Evolutionary conservation across 2,797 vertebrate species (phyloP), one percentile per base, ranked within the genome.

Genomic region (Cephalopachus bancanus): DNA sequence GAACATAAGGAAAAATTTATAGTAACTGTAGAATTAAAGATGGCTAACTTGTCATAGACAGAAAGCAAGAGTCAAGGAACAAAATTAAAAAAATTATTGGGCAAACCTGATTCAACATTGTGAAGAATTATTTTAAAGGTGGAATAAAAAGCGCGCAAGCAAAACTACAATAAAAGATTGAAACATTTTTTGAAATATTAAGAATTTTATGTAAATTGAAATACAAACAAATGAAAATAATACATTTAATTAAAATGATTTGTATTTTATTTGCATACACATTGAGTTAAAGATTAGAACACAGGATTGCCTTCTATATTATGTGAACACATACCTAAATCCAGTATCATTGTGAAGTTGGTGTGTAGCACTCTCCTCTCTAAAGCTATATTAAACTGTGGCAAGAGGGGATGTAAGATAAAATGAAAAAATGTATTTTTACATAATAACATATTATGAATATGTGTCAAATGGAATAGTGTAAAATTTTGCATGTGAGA

Each of bases 51-150:
- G 22, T 85, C 33, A 57, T 37, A 57, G 9, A 14, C 15, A 79
- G 30, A 2, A 93, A 79, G 78, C 17, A 57, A 85, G 33, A 85
- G 49, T 72, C 1, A 19, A 44, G 33, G 90, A 74, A 85, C 24
- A 93, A 74, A 64, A 33, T 72, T 49, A n/a, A 57, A 49, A 49
- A 69, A 78, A 89, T 14, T 24, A 65, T 49, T 85, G 51, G 33
- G 19, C 72, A 74, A 89, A 69, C 85, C 7, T 30, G 33, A 74
- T 53, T 65, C 57, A 85, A 37, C 33, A 83, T 79, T 74, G 69
- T 85, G 90, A 80, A 74, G 24, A 80, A 74, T 93, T 93, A 53
- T 93, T 93, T 60, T 74, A 59, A 80, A 16, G 22, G n/a, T 26
- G 10, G 51, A 67, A 5, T 12, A 85, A 9, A 85, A 4, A 28